Conservation (phyloP, 1,140 invertebrate species). For the Leptinotarsa defecta region DNA sequence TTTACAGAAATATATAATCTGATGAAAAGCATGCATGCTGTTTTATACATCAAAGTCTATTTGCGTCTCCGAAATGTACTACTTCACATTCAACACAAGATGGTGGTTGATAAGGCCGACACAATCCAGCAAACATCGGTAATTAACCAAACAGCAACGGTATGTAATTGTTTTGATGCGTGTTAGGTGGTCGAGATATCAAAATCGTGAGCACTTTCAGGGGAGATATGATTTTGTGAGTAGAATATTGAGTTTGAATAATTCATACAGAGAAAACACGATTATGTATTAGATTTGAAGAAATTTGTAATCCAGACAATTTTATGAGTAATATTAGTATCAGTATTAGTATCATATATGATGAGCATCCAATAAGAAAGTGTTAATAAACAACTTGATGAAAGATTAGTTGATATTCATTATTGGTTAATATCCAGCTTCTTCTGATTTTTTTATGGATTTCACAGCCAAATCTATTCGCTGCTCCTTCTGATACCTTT, state of each 20-base stretch:
- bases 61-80: slow-evolving; percentile 28
- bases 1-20: slow-evolving; percentile 23
- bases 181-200: slow-evolving; percentile 24
- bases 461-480: too few species aligned
- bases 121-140: slow-evolving; percentile 45
- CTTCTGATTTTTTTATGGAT: too few species aligned
- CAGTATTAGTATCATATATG: too few species aligned
- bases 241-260: neutral
- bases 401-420: too few species aligned
- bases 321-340: too few species aligned
- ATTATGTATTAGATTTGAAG: too few species aligned
- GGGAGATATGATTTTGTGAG: neutral
- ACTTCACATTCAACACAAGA: slow-evolving; percentile 40
- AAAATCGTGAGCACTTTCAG: neutral
- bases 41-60: slow-evolving; percentile 13
- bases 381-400: too few species aligned
- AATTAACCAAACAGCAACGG: slow-evolving; percentile 45
- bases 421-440: too few species aligned
- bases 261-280: too few species aligned
- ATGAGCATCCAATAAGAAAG: too few species aligned
- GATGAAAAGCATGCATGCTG: slow-evolving; percentile 37
- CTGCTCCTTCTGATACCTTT: too few species aligned
- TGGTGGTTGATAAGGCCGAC: slow-evolving; percentile 44
- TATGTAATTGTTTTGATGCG: slow-evolving; percentile 48
- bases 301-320: too few species aligned